phyloP scores from a whole-genome alignment of 2,113 vertebrate genomes.

The Strix uralensis region DNA sequence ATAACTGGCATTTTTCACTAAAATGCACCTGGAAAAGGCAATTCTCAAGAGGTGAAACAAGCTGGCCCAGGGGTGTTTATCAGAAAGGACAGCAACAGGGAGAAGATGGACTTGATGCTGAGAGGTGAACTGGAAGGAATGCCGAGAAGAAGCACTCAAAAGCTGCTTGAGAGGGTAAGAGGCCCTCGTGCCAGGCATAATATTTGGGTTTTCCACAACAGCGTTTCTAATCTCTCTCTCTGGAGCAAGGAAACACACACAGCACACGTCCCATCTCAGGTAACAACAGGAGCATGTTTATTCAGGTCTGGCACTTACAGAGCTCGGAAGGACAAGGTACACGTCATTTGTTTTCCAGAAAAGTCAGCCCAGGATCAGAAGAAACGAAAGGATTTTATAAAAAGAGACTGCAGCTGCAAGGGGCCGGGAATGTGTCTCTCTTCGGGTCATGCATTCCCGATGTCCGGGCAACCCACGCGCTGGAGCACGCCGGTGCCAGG shows the following conservation, averaged over 20 bases:
- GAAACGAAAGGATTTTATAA: neutral
- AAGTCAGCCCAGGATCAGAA: conserved; percentile 48
- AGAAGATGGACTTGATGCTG: neutral
- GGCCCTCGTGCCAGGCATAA: neutral
- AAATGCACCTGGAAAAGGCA: neutral
- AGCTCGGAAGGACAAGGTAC: conserved; percentile 41
- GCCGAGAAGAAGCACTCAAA: neutral
- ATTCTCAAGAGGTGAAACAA: neutral
- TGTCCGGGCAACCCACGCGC: neutral
- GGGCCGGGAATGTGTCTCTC: conserved; percentile 10
- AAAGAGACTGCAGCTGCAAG: conserved; percentile 38
- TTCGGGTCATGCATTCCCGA: conserved; percentile 17
- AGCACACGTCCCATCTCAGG: conserved; percentile 24
- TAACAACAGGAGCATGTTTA: conserved; percentile 65
- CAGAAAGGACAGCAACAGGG: neutral
- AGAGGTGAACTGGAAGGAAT: neutral
- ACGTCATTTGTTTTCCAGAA: conserved; percentile 28
- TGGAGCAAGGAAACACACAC: conserved; percentile 49
- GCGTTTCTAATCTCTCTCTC: neutral
- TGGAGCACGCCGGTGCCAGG: neutral
- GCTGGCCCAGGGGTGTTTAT: neutral
- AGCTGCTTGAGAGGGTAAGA: neutral
- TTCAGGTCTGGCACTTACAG: conserved; percentile 66
- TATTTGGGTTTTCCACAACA: neutral
- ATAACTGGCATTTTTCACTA: neutral